A percentile compares a stretch with the other conserved stretches of the same genome.
Evolutionary conservation across 2,888 invertebrate genomes (phyloP).

Genomic region (Drosophila lacicola): DNA sequence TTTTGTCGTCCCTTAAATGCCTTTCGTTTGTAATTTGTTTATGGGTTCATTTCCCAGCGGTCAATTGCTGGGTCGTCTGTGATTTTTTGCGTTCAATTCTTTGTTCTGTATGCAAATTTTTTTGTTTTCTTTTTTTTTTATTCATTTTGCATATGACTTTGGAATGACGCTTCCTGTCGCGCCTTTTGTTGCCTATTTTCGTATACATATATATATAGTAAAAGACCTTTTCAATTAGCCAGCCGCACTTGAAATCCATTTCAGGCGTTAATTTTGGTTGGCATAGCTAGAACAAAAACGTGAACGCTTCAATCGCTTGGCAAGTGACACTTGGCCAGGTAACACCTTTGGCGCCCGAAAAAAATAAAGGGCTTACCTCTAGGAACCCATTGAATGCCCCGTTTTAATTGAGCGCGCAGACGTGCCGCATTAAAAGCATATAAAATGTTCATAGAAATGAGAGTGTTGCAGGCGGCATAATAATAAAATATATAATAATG

Average conservation of each 20-base stretch:
- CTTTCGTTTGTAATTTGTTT: constrained; percentile 73
- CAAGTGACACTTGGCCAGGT: constrained; percentile 78
- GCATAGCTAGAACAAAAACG: constrained; percentile 58
- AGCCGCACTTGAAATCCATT: constrained; percentile 75
- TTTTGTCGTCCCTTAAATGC: constrained; percentile 56
- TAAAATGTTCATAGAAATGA: constrained; percentile 44
- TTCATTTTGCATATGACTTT: constrained; percentile 21
- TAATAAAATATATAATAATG: constrained; percentile 61
- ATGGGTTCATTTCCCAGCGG: constrained; percentile 84
- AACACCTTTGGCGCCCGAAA: constrained; percentile 40
- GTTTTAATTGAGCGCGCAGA: constrained; percentile 74
- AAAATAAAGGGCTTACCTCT: constrained; percentile 39
- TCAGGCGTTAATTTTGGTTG: constrained; percentile 74
- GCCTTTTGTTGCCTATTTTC: constrained; percentile 47
- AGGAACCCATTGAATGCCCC: constrained; percentile 37
- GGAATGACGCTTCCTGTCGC: constrained; percentile 55
- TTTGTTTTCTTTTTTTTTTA: constrained; percentile 6
- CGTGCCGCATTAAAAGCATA: constrained; percentile 57
- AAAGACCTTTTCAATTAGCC: constrained; percentile 75
- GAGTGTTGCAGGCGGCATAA: constrained; percentile 42
- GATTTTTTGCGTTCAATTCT: constrained; percentile 63
- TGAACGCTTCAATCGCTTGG: constrained; percentile 72
- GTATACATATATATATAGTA: constrained; percentile 21
- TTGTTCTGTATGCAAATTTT: constrained; percentile 35
- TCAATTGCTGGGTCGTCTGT: constrained; percentile 83